Base-by-base conservation (phyloP, 2,797 vertebrate species). In the Acanthornis magna region DNA sequence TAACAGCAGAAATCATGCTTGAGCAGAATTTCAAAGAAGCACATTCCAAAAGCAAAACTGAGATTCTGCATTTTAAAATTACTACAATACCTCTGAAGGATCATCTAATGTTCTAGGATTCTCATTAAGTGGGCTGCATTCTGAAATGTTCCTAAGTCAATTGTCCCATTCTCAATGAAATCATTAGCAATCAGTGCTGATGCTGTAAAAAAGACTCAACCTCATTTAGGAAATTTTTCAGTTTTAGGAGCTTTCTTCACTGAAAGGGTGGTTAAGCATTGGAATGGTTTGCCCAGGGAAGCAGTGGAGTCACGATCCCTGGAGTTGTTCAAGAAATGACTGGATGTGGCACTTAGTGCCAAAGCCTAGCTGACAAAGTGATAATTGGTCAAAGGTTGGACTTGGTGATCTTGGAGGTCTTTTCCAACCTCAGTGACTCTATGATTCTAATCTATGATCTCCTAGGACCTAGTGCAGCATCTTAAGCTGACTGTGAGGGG, bases 81-180 rank as follows among this genome's bases (percentile, higher is more conserved):
- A n/a, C 17, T 54, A 47, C 4, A 74, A 45, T 67, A 67, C 38
- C n/a, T 80, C 65, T 47, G 23, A 74, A 79, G 43, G 77, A 60
- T 87, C 22, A 55, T 25, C 40, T 55, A 8, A 70, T 76, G n/a
- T 68, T 93, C 70, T 63, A 80, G 45, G n/a, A 51, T 58, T 62
- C 50, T 87, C 48, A 48, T 73, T 48, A 60, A 47, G 3, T 20
- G 40, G 2, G 18, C 58, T 72, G 58, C 9, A 75, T 38, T 75
- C 81, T 55, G 13, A 68, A 54, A 87, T 62, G 25, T 61, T 72
- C 47, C 72, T 65, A 30, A 58, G 23, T 55, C 68, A 87, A 54
- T 92, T 78, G 54, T 72, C 25, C 32, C 25, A 43, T 53, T 76
- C 80, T 47, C 34, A 53, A 7, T 63, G 61, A 93, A 87, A 82